Percentiles rank a stretch among this genome's conserved stretches.
Evolutionary conservation across 2,113 vertebrate species (phyloP).

Genomic region (Hypocryptadius cinnamomeus): DNA sequence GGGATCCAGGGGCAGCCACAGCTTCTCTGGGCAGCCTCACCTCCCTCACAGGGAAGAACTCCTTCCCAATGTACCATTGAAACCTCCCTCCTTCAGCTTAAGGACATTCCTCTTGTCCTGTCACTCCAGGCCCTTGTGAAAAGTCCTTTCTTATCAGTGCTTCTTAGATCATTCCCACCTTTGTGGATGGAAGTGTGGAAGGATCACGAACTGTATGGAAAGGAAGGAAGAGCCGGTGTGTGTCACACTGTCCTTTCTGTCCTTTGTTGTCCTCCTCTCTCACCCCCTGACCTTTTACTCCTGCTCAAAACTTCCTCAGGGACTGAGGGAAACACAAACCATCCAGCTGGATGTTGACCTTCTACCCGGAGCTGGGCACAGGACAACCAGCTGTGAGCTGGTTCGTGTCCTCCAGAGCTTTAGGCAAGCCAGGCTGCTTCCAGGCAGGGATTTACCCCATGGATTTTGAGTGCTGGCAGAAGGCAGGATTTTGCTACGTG

Average conservation of each 20-base stretch:
- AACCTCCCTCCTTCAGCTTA: neutral
- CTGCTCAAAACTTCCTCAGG: neutral
- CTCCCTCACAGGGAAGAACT: neutral
- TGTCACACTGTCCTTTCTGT: neutral
- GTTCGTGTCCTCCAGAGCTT: neutral
- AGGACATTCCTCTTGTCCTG: neutral
- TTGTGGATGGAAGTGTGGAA: neutral
- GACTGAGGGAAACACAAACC: neutral
- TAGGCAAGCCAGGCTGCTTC: neutral
- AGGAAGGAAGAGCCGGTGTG: neutral
- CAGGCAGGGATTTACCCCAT: neutral
- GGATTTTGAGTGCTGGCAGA: neutral
- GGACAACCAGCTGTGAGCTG: neutral
- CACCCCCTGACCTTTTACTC: neutral
- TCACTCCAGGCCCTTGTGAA: neutral
- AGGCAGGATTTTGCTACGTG: neutral
- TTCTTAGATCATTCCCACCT: neutral
- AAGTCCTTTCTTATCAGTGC: neutral
- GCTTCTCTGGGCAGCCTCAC: accelerated
- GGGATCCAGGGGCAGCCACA: neutral
- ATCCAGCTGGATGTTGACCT: neutral
- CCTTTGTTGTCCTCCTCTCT: neutral
- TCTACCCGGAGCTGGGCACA: neutral
- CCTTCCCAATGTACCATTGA: neutral
- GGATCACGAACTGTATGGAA: neutral